Evolutionary conservation across 1,140 invertebrate genomes (phyloP).

Genomic region (Caenorhabditis elegans): WBcel235 BX284605.5:19155001-19155500

Average conservation of each 20-base stretch:
- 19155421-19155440: too few relatives aligned
- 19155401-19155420: too few relatives aligned
- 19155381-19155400: too few relatives aligned
- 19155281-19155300: slow-evolving; percentile 63
- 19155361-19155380: neutral
- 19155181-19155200: too few relatives aligned
- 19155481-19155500: slow-evolving; percentile 50
- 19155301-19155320: slow-evolving; percentile 61
- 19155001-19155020: slow-evolving; percentile 58
- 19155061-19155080: too few relatives aligned
- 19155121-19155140: too few relatives aligned
- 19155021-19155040: slow-evolving; percentile 64
- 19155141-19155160: too few relatives aligned
- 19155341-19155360: slow-evolving; percentile 48
- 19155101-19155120: too few relatives aligned
- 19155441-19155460: too few relatives aligned
- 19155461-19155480: too few relatives aligned
- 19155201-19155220: neutral
- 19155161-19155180: too few relatives aligned
- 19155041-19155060: slow-evolving; percentile 65
- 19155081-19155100: too few relatives aligned
- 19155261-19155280: slow-evolving; percentile 66
- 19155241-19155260: slow-evolving; percentile 64
- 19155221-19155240: slow-evolving; percentile 41
- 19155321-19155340: slow-evolving; percentile 62